phyloP scores from a whole-genome alignment of 2,888 invertebrate species.

The Melanchra persicariae region DNA sequence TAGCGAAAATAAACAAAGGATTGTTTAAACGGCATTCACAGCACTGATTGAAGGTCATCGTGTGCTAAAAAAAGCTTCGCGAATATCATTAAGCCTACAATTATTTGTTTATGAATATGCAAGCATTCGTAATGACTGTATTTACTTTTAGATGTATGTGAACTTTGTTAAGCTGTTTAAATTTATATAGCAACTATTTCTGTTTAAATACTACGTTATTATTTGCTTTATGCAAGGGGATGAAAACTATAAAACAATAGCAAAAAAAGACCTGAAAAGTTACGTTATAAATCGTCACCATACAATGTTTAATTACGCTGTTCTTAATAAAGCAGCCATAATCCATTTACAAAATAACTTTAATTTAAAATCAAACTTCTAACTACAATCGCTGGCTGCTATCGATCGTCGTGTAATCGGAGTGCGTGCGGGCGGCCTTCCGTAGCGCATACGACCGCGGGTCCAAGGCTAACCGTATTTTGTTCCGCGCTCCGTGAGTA shows the following conservation, averaged over 20 bases:
- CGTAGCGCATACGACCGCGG: slow-evolving; percentile 79
- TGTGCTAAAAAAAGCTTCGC: slow-evolving; percentile 19
- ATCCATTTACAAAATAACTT: slow-evolving; percentile 9
- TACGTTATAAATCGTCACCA: background rate
- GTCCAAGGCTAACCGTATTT: slow-evolving; percentile 88
- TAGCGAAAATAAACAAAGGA: slow-evolving; percentile 24
- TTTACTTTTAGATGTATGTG: slow-evolving; percentile 22
- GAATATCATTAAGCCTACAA: slow-evolving; percentile 41
- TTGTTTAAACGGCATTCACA: slow-evolving; percentile 15
- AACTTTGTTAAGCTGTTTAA: slow-evolving; percentile 12
- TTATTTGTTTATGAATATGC: slow-evolving; percentile 40
- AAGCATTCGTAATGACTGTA: slow-evolving; percentile 33
- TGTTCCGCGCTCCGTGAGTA: slow-evolving; percentile 86
- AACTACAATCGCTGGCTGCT: slow-evolving; percentile 36
- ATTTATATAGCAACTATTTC: slow-evolving; percentile 24
- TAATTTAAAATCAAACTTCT: slow-evolving; percentile 41
- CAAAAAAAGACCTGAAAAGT: background rate
- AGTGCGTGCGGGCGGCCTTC: slow-evolving; percentile 72
- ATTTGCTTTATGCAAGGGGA: background rate
- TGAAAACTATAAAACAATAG: background rate
- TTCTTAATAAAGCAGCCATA: background rate
- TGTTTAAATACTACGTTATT: background rate
- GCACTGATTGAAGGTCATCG: slow-evolving; percentile 39
- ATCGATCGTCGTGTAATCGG: slow-evolving; percentile 64
- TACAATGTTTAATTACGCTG: background rate